phyloP scores from a whole-genome alignment of 1,140 invertebrate genomes.

The Lordiphosa clarofinis region DNA sequence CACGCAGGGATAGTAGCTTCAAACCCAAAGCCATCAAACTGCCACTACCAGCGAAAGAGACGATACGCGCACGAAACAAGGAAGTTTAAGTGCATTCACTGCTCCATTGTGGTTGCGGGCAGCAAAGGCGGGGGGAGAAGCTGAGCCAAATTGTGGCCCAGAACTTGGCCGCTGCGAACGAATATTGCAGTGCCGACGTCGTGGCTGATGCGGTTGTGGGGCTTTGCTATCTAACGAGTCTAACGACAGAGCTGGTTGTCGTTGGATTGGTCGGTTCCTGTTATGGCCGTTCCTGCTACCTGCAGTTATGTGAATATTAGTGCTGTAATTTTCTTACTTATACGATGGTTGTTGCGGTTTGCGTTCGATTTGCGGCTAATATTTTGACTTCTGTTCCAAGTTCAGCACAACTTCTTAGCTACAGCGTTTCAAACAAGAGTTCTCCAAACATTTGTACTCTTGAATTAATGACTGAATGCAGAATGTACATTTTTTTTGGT shows the following conservation, averaged over 20 bases:
- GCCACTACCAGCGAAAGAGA: slow-evolving; percentile 57
- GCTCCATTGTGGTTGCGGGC: slow-evolving; percentile 27
- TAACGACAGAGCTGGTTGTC: slow-evolving; percentile 46
- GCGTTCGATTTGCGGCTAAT: slow-evolving; percentile 31
- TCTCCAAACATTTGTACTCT: slow-evolving; percentile 23
- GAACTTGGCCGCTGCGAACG: slow-evolving; percentile 63
- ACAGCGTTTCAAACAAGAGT: too few species aligned
- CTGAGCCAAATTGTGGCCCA: slow-evolving; percentile 54
- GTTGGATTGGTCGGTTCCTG: slow-evolving; percentile 13
- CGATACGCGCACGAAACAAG: slow-evolving; percentile 70
- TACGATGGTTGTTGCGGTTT: slow-evolving; percentile 27
- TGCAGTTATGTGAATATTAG: slow-evolving; percentile 72
- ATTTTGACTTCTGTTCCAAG: slow-evolving; percentile 28
- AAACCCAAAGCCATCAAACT: slow-evolving; percentile 70
- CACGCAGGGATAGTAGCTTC: slow-evolving; percentile 19
- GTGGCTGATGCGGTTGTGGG: slow-evolving; percentile 20
- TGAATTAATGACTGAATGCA: too few species aligned
- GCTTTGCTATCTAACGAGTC: slow-evolving; percentile 63
- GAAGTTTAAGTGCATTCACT: slow-evolving; percentile 61
- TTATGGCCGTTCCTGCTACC: slow-evolving; percentile 18
- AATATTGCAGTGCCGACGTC: slow-evolving; percentile 31
- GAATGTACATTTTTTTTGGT: too few species aligned
- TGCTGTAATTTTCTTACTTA: slow-evolving; percentile 23
- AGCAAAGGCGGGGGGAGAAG: neutral
- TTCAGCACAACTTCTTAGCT: slow-evolving; percentile 35